Base-by-base conservation (phyloP, 2,888 invertebrate genomes). In the Tuta absoluta region DNA sequence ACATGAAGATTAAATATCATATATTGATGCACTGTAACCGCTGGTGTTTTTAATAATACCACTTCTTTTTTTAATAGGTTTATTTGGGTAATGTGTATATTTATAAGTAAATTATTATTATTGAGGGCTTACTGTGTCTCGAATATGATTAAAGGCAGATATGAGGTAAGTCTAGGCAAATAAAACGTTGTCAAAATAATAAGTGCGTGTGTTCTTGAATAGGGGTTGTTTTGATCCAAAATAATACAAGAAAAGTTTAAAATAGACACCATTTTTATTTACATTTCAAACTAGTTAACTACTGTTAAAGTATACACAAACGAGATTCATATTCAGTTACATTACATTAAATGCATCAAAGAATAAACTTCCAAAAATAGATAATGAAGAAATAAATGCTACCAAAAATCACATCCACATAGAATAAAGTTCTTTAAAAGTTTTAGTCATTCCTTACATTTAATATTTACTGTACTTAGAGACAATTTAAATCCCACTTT, bases 1-100 rank as follows among this genome's bases (percentile, higher is more conserved):
- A 94, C 93, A 94, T 94, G 94, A 94, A 94, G 93, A 94, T 94
- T 94, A 93, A 93, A 94, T 94, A 94, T 93, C 92, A 93, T 94
- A 94, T 94, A 94, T 94, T 94, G 94, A 94, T 94, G 94, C 94
- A 94, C 94, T 93, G 93, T 93, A 89, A 78, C 81, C 80, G 80
- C 85, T 88, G 89, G 89, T 88, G 88, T 89, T 91, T 91, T 91
- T 89, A 89, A 87, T 85, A 83, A 89, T 88, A 87, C 89, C 90
- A 74, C 78, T 79, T 79, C 75, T 83, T 85, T 85, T 84, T 87
- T 84, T 84, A 81, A 78, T 89, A 89, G 85, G 81, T 87, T 85
- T 87, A 87, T 89, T 87, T 90, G 91, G 90, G 88, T 87, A 86
- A 89, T 86, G 81, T 89, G 85, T 89, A 86, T 90, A 87, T 88